These are phyloP conservation scores for Polyodon spathula DNA, from an alignment of 2,113 vertebrate species.

Conservation along the genomic window DNA sequence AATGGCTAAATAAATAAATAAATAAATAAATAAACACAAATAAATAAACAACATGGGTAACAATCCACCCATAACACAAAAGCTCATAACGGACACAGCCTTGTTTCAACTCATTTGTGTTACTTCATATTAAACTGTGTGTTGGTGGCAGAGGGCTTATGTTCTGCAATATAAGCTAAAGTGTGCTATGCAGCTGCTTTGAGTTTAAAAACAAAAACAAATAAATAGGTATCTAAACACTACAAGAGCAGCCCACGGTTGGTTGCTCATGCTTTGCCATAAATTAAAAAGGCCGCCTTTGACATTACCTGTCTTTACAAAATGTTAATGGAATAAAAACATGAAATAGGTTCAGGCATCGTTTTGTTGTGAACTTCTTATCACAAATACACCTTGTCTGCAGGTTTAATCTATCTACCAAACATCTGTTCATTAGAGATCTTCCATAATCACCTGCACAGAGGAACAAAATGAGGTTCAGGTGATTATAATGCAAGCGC, in stretches of 20 bases:
- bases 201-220: not conserved
- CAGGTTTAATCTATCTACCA: not conserved
- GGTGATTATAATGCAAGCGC: not conserved
- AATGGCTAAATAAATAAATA: no score
- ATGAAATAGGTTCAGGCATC: not conserved
- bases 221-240: not conserved
- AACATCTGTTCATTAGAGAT: slow-evolving; percentile 5
- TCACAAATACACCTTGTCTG: not conserved
- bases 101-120: not conserved
- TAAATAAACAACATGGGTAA: no score
- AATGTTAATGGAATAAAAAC: no score
- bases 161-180: not conserved
- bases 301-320: no score
- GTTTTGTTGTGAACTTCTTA: not conserved
- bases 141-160: not conserved
- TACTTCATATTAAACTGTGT: not conserved
- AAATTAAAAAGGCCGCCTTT: no score
- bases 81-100: not conserved
- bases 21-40: no score
- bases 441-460: not conserved
- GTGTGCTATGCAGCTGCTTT: not conserved
- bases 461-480: not conserved
- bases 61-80: no score
- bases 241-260: not conserved
- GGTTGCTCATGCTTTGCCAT: not conserved